Evolutionary conservation across 2,888 invertebrate genomes (phyloP), one percentile per base, ranked within the genome.

Genomic region (Steinernema carpocapsae): DNA sequence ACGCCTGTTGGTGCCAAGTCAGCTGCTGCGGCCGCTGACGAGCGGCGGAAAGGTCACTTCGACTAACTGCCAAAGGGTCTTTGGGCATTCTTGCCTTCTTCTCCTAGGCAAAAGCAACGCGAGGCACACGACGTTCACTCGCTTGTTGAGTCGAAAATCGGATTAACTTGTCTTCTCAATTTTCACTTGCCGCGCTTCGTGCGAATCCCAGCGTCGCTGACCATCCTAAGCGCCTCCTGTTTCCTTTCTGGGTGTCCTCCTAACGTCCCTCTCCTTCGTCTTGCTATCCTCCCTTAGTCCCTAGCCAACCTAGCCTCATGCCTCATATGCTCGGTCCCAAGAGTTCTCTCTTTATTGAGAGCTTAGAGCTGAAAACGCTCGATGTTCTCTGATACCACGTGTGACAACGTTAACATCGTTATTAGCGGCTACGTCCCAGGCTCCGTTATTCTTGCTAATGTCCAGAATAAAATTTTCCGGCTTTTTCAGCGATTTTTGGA

Each of bases 131-230:
- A 19, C 48, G 48, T 48, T 48, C 48, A 12, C 32, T 64, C 64
- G 64, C 64, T 64, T 32, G 64, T 64, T 64, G 64, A 64, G 64
- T 64, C 64, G 64, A 64, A 64, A 64, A 64, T 64, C 64, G 64
- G 64, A 64, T 64, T 64, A 64, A 64, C 64, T 64, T n/a, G 48
- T 64, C 26, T 52, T 52, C 52, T 26, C 64, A 29, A 64, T 64
- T 64, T 64, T 64, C 64, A 64, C 64, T 64, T 29, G 29, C 26
- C 32, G 64, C 64, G 29, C 26, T 24, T 12, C 56, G 3, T 32
- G 37, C 7, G 22, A 26, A 56, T n/a, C 48, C 12, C 52, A 29
- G 10, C 32, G 64, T 3, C 64, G 10, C 29, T 29, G 64, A 17
- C 32, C 4, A 26, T n/a, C 32, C 64, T 37, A 10, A 14, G 19